Base-by-base conservation (phyloP, 64 coral and sea anemone genomes). In the Pachyseris speciosa region DNA sequence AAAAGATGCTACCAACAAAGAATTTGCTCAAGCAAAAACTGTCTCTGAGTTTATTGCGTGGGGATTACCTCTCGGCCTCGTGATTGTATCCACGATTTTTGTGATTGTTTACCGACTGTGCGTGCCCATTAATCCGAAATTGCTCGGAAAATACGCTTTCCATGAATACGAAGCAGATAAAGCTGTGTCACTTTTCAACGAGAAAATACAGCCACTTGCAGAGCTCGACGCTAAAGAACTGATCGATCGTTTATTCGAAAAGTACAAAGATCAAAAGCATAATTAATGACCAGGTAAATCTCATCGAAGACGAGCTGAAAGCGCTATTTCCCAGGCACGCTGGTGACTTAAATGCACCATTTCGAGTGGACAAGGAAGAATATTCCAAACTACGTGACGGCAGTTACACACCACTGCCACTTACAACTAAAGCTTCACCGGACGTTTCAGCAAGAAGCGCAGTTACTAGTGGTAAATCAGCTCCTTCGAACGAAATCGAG, bases 41-140 rank as follows among this genome's bases (percentile, higher is more conserved):
- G 24, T 75, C 9, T 96, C 94, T 10, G 76, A 96, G 86, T 75
- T 96, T 11, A 92, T 96, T 24, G 53, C 90, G 2, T 96, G 94
- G 94, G 85, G 29, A 20, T 60, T 96, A 63, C 51, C 93, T 16
- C 45, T 96, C 2, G 49, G 72, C 24, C 49, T 96, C 17, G 87
- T 83, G 4, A 4, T 83, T 33, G 7, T 92, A 6, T 84, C 72
- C 4, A 92, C 94, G 0, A 38, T 92, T 15, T 86, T 89, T 27
- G 80, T 96, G 43, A 89, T 85, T 39, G 8, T 92, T 16, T 87
- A 92, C 51, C 84, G 94, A 9, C 11, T 80, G 1, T 77, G 63
- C 33, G 57, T 71, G 68, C 81, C 71, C 12, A 51, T 89, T 29
- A 74, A 71, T 37, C 70, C 67, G 20, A 83, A 93, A 69, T 67